Conservation (phyloP, 2,113 vertebrate species). For the Corydoras sp. region DNA sequence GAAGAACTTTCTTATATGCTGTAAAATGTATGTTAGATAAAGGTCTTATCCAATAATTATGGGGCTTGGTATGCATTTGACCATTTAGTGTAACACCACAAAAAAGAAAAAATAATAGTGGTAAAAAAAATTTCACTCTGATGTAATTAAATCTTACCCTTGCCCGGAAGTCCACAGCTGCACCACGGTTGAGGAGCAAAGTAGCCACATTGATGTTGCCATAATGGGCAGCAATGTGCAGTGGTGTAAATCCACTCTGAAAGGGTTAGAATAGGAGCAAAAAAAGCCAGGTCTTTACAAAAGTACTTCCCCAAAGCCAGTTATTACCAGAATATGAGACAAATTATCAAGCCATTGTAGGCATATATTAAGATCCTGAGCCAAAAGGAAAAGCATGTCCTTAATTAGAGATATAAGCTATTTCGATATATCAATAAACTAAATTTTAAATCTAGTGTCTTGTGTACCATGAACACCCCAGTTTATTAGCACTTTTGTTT, state of each 20-base stretch:
- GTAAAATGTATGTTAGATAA: too few relatives aligned
- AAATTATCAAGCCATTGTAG: slow-evolving; percentile 14
- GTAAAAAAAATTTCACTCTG: too few relatives aligned
- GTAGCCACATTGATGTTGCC: slow-evolving; percentile 95
- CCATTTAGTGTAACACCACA: too few relatives aligned
- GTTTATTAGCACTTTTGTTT: too few relatives aligned
- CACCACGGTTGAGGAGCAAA: slow-evolving; percentile 89
- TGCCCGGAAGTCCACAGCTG: slow-evolving; percentile 91
- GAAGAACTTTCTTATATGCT: too few relatives aligned
- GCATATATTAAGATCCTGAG: slow-evolving; percentile 10
- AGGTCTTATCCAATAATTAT: too few relatives aligned
- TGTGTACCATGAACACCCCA: not conserved
- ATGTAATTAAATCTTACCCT: slow-evolving; percentile 65
- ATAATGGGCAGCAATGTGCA: slow-evolving; percentile 93
- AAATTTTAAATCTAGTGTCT: too few relatives aligned
- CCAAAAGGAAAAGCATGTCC: not conserved
- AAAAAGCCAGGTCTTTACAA: slow-evolving; percentile 3
- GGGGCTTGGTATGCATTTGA: too few relatives aligned
- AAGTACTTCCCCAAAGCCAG: not conserved
- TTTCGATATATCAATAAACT: not conserved
- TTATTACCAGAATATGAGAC: not conserved
- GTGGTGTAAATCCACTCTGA: slow-evolving; percentile 92
- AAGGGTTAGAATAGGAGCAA: slow-evolving; percentile 50
- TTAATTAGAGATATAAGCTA: too few relatives aligned
- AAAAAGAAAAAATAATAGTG: too few relatives aligned